Percentiles rank a stretch among this genome's conserved stretches.
Evolutionary conservation across 2,113 vertebrate species (phyloP).

Genomic region (Tonatia bakeri): DNA sequence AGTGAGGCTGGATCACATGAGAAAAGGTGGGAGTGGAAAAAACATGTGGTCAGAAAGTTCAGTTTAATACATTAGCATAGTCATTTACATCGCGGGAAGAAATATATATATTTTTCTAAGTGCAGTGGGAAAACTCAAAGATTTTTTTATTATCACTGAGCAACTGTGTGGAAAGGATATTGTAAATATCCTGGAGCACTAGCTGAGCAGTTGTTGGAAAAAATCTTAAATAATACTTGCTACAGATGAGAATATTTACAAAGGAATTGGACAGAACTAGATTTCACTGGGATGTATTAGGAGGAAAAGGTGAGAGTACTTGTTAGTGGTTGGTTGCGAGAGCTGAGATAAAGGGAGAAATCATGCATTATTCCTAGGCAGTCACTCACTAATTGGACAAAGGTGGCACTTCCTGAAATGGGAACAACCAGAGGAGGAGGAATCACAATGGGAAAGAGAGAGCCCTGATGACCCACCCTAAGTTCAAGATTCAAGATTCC

Average conservation of each 20-base stretch:
- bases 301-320: not conserved
- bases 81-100: not conserved
- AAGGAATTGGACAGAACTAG: not conserved
- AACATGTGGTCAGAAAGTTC: not conserved
- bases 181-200: not conserved
- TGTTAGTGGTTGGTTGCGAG: not conserved
- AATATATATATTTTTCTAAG: not conserved
- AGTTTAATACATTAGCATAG: not conserved
- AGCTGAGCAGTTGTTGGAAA: not conserved
- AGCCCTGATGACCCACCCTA: not conserved
- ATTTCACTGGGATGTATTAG: not conserved
- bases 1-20: not conserved
- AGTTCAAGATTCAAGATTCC: not conserved
- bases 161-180: not conserved
- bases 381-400: not conserved
- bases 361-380: not conserved
- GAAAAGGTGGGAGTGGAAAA: not conserved
- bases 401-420: not conserved
- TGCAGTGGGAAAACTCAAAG: not conserved
- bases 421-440: not conserved
- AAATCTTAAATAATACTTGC: not conserved
- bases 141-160: not conserved
- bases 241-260: not conserved
- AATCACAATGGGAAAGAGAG: not conserved
- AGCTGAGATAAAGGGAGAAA: not conserved